Base-by-base conservation (phyloP, 2,888 invertebrate species). In the Diadromus collaris region DNA sequence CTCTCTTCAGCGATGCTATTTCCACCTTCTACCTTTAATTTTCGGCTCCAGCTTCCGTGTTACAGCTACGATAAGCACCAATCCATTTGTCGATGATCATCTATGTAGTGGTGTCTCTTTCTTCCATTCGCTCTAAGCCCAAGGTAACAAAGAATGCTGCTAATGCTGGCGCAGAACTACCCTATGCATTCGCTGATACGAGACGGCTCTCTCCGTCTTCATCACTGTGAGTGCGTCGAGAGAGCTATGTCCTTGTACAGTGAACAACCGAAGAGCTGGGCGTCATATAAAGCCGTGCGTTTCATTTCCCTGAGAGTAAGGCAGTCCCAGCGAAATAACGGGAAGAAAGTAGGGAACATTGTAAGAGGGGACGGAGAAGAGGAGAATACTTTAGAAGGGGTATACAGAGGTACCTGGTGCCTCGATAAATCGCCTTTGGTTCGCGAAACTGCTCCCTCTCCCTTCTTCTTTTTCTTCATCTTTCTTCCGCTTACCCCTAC, bases 401-500 rank as follows among this genome's bases (percentile, higher is more conserved):
- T 79, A 76, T 78, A 34, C 78, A 78, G 76, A 85, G 83, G 83
- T 86, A 86, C 85, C 87, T 85, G 85, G 85, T 86, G 84, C 81
- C 81, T 86, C 87, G 85, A 88, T 87, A 86, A 88, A 87, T 86
- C 80, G 82, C 80, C 81, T 77, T 61, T 80, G 75, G 75, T 74
- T 80, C 81, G 74, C 78, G 73, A 72, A 41, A 73, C 77, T 73
- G 76, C 79, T 67, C 46, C 78, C 69, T 79, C 63, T 67, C 58
- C 69, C 78, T 61, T 70, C 65, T 71, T 69, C 56, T 74, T 63
- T 73, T 38, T 65, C 65, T 69, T 71, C 48, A 54, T 68, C 73
- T 72, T 64, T 70, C 44, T 46, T 29, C 65, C 58, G 67, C 74
- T 68, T 32, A 4, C 38, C 27, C 41, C 21, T 16, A n/a, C n/a